Percentiles rank a stretch among this genome's conserved stretches.
Evolutionary conservation across 2,797 vertebrate genomes (phyloP).

Genomic region (Chrosomus eos): DNA sequence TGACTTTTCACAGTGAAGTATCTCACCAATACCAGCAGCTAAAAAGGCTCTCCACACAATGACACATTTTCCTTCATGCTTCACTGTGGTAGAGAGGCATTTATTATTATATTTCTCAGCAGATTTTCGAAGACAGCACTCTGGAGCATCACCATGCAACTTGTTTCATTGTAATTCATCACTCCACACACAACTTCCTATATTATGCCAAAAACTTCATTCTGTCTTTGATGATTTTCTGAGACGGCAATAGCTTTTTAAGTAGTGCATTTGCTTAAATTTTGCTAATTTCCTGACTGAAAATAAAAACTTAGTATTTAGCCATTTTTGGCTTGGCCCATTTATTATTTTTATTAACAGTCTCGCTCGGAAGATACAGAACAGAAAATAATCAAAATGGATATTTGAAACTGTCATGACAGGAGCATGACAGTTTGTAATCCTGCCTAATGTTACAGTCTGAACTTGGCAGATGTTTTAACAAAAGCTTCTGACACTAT

Average conservation of each 20-base stretch:
- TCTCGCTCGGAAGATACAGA: neutral
- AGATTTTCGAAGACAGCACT: neutral
- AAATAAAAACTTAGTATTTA: neutral
- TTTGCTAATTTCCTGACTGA: neutral
- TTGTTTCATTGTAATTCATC: neutral
- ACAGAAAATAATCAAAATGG: conserved; percentile 18
- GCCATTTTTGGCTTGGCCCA: neutral
- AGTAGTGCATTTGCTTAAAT: neutral
- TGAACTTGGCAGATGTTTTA: conserved; percentile 27
- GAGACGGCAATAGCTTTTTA: neutral
- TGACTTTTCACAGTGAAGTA: neutral
- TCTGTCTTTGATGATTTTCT: neutral
- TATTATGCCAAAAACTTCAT: neutral
- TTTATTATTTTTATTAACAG: neutral
- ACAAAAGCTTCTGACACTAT: conserved; percentile 36
- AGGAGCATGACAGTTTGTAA: conserved; percentile 19
- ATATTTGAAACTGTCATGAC: conserved; percentile 27
- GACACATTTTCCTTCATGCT: neutral
- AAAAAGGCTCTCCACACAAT: neutral
- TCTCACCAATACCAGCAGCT: neutral
- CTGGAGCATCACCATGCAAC: neutral
- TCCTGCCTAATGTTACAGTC: conserved; percentile 31
- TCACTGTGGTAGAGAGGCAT: neutral
- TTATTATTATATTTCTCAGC: neutral
- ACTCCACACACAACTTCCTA: neutral